Evolutionary conservation across 2,888 invertebrate species (phyloP).

Genomic region (Schrankia costaestrigalis): DNA sequence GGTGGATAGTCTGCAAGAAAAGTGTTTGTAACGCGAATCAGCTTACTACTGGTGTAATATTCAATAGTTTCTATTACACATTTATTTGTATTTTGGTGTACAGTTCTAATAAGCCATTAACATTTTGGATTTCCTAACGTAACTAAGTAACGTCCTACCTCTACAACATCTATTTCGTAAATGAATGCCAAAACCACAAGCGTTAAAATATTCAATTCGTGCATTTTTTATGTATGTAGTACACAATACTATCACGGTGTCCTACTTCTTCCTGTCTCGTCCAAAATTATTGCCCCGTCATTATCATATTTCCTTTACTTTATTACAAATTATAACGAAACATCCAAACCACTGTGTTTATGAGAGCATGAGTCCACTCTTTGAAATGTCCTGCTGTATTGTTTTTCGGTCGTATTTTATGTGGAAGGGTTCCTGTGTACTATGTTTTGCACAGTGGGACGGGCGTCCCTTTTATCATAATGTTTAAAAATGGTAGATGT

Average conservation of each 20-base stretch:
- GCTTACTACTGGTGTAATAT: too few species aligned
- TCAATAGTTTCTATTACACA: too few species aligned
- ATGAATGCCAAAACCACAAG: too few species aligned
- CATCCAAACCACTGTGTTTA: conserved; percentile 26
- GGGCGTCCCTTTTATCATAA: conserved; percentile 29
- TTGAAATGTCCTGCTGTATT: conserved; percentile 30
- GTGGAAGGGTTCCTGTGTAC: conserved; percentile 29
- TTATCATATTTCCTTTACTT: conserved; percentile 23
- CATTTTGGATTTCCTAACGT: too few species aligned
- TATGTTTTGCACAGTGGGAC: conserved; percentile 19
- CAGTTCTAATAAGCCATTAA: too few species aligned
- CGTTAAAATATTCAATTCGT: conserved; percentile 1
- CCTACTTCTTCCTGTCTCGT: conserved; percentile 2
- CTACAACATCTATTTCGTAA: too few species aligned
- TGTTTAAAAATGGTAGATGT: conserved; percentile 20
- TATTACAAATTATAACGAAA: conserved; percentile 13
- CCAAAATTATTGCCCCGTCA: conserved; percentile 14
- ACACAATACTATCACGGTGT: conserved; percentile 1
- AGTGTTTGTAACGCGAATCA: too few species aligned
- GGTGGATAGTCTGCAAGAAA: too few species aligned
- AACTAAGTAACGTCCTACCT: too few species aligned
- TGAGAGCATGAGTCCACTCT: conserved; percentile 21
- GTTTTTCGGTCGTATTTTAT: conserved; percentile 35
- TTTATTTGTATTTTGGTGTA: too few species aligned
- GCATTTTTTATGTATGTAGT: conserved; percentile 3